Percentiles rank a stretch among this genome's conserved stretches.
Evolutionary conservation across 2,797 vertebrate genomes (phyloP).

Genomic region (Chaenodraco wilsoni): DNA sequence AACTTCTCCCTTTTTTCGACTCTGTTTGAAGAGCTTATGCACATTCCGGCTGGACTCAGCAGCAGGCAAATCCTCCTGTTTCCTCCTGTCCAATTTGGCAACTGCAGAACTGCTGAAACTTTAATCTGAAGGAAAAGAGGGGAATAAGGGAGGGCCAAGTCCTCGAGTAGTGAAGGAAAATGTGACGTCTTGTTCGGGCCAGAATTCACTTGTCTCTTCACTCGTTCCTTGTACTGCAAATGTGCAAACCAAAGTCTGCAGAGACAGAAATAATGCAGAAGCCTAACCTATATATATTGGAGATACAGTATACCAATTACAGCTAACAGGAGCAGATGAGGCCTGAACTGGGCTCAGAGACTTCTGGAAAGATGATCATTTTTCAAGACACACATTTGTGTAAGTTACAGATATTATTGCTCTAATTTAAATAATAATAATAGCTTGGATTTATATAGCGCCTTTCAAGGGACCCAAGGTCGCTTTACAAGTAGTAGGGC

Average conservation of each 20-base stretch:
- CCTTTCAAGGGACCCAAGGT: too few relatives aligned
- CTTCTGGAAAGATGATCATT: too few relatives aligned
- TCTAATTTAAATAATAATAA: too few relatives aligned
- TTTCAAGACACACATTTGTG: too few relatives aligned
- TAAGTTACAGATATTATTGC: too few relatives aligned
- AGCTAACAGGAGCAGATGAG: too few relatives aligned
- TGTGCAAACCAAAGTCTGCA: constrained; percentile 10
- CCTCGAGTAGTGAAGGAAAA: constrained; percentile 37
- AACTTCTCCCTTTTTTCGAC: constrained; percentile 6
- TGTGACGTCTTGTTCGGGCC: constrained; percentile 28
- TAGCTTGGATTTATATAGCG: too few relatives aligned
- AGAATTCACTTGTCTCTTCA: constrained; percentile 15
- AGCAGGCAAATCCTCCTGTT: constrained; percentile 63
- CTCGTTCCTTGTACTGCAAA: constrained; percentile 18
- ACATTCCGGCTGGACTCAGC: constrained; percentile 64
- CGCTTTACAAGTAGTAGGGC: too few relatives aligned
- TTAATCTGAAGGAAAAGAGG: constrained; percentile 59
- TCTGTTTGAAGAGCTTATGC: constrained; percentile 43
- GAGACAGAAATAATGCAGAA: neutral
- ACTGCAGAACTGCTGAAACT: constrained; percentile 54
- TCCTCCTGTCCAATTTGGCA: constrained; percentile 66
- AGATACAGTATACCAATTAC: too few relatives aligned
- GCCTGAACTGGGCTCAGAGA: too few relatives aligned
- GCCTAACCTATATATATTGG: neutral
- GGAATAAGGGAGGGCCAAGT: constrained; percentile 15